A percentile compares a stretch with the other conserved stretches of the same genome.
Conservation (phyloP, 2,888 invertebrate genomes). For the Caradrina kadenii region DNA sequence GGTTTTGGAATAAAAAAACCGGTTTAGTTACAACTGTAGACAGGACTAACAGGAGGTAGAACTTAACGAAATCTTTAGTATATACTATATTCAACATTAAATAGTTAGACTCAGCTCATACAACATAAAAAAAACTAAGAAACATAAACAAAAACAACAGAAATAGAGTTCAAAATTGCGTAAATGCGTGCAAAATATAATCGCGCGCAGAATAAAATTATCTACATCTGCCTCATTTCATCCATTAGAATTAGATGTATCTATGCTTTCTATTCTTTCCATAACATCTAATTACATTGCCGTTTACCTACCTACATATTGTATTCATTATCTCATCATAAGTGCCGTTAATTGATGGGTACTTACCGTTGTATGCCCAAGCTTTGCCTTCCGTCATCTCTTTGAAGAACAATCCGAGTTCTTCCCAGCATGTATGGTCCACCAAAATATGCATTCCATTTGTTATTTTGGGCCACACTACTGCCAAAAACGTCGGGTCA, state of each 20-base stretch:
- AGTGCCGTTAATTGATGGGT: constrained; percentile 40
- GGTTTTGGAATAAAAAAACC: too few relatives aligned
- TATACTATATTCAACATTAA: too few relatives aligned
- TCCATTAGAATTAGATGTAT: constrained; percentile 36
- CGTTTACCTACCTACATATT: constrained; percentile 20
- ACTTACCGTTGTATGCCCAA: constrained; percentile 90
- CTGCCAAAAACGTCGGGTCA: constrained; percentile 84
- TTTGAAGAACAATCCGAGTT: constrained; percentile 82
- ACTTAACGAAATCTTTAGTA: too few relatives aligned
- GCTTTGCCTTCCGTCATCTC: constrained; percentile 83
- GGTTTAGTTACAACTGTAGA: too few relatives aligned
- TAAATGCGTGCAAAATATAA: too few relatives aligned
- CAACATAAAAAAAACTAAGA: too few relatives aligned
- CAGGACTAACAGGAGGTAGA: too few relatives aligned
- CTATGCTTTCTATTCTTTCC: constrained; percentile 29
- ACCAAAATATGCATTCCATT: constrained; percentile 83
- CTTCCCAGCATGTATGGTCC: constrained; percentile 82
- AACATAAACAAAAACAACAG: too few relatives aligned
- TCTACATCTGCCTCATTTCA: neutral
- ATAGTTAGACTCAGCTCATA: too few relatives aligned
- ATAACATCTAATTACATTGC: constrained; percentile 41
- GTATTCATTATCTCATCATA: constrained; percentile 33
- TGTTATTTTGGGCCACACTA: constrained; percentile 85
- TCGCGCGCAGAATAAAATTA: neutral
- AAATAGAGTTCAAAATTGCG: too few relatives aligned